These are phyloP conservation scores for Gobius niger DNA, from an alignment of 2,113 vertebrate genomes.

Conservation along the genomic window DNA sequence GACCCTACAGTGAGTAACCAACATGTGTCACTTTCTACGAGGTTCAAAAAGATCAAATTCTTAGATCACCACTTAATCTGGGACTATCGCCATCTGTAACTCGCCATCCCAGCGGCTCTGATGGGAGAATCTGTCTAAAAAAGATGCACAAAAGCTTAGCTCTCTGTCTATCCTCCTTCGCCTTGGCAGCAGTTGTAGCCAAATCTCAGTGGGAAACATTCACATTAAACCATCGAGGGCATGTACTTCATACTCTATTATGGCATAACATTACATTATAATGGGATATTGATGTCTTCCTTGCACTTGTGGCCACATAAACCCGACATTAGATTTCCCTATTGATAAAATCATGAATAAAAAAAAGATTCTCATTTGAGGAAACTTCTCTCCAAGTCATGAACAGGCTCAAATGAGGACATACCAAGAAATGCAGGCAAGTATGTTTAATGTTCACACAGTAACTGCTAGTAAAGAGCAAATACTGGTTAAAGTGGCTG, in stretches of 20 bases:
- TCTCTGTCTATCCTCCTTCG: conserved; percentile 1
- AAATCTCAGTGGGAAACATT: conserved; percentile 27
- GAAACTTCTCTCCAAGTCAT: not conserved
- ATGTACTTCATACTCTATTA: conserved; percentile 30
- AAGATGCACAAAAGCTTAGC: conserved; percentile 12
- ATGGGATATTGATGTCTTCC: conserved; percentile 54
- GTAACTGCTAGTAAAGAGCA: not conserved
- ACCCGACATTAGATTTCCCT: conserved; percentile 25
- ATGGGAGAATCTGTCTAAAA: conserved; percentile 13
- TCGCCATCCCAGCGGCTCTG: conserved; percentile 16
- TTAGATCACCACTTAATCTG: conserved; percentile 45
- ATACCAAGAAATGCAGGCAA: not conserved
- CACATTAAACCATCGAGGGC: conserved; percentile 9
- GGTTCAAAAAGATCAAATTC: conserved; percentile 33
- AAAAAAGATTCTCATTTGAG: conserved; percentile 26
- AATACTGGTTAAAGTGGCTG: not conserved
- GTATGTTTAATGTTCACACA: not conserved
- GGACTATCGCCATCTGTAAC: conserved; percentile 36
- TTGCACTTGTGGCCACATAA: conserved; percentile 37
- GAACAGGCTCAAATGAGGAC: conserved; percentile 7
- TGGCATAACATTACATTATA: conserved; percentile 39
- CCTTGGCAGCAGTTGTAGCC: conserved; percentile 6
- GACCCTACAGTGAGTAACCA: not conserved
- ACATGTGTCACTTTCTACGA: conserved; percentile 12
- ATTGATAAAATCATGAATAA: conserved; percentile 53